These are phyloP conservation scores for Acrossocheilus wenchowensis DNA, from an alignment of 2,797 vertebrate genomes.

Conservation along the genomic window DNA sequence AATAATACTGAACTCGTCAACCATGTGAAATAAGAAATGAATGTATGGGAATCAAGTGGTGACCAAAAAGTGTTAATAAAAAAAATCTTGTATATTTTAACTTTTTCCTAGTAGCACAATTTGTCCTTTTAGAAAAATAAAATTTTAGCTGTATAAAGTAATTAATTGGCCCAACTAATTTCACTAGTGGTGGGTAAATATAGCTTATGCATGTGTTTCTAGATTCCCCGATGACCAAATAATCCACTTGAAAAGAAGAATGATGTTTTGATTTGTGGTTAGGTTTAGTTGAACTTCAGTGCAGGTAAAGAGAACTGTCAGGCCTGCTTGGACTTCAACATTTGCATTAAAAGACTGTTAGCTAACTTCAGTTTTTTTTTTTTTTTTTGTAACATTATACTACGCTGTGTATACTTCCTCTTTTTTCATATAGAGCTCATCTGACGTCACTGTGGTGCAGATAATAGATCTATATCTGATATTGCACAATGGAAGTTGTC, in stretches of 20 bases:
- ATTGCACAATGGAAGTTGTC: background rate
- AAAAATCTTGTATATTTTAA: no score
- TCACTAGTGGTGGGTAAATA: background rate
- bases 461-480: background rate
- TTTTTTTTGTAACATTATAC: background rate
- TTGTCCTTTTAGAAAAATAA: background rate
- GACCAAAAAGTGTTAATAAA: background rate
- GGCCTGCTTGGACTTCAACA: background rate
- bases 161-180: background rate
- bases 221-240: background rate
- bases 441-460: background rate
- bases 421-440: background rate
- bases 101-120: background rate
- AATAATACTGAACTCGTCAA: background rate
- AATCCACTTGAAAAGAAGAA: background rate
- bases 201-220: background rate
- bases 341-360: background rate
- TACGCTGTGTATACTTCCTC: background rate
- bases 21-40: background rate
- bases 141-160: background rate
- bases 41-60: background rate
- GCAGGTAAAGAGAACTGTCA: background rate
- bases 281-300: background rate
- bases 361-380: background rate
- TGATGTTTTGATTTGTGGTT: conserved; percentile 2